Evolutionary conservation across 2,113 vertebrate genomes (phyloP), one percentile per base, ranked within the genome.

Genomic region (Stigmatopora argus): DNA sequence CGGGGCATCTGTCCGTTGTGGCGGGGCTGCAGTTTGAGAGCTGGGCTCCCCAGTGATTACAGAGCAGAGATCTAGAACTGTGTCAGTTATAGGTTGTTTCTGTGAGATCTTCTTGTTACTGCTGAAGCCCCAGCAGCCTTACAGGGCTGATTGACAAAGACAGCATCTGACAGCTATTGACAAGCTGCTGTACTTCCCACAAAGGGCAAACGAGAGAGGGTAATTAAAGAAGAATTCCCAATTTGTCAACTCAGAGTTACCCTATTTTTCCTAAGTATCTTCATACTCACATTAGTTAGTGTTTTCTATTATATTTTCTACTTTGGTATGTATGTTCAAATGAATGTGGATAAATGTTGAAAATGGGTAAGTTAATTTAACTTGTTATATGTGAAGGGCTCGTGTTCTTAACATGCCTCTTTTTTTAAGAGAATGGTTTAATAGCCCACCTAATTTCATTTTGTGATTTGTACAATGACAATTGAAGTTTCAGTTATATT

Each of bases 131-230:
- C 10, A 34, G 73, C 77, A 75, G 71, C 82, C 75, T 71, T 69
- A 45, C 64, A 60, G 69, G 53, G 71, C 69, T 71, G 85, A 86
- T 70, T 82, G 85, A 85, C 83, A 72, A 70, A 83, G 71, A 83
- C 66, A 69, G 77, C 62, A 61, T 69, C 70, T 85, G 86, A 84
- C 88, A 89, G 86, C 76, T 88, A 89, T 87, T 88, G 88, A 88
- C 81, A 84, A 65, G 67, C 74, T 65, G 70, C 69, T 80, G 67
- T 65, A 77, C 80, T 75, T 82, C 74, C 73, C 72, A 72, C 77
- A 84, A 84, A 84, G 82, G 80, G 78, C 75, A 79, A 63, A 57
- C 3, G 65, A 63, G 69, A 72, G 46, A 48, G 56, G 64, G 72
- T 59, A 55, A 64, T 14, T 14, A 21, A 56, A 62, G 31, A 53